Base-by-base conservation (phyloP, 30 jellyfish, hydroid and myxozoan genomes). In the Aurelia aurita complex sp. Pacific region DNA sequence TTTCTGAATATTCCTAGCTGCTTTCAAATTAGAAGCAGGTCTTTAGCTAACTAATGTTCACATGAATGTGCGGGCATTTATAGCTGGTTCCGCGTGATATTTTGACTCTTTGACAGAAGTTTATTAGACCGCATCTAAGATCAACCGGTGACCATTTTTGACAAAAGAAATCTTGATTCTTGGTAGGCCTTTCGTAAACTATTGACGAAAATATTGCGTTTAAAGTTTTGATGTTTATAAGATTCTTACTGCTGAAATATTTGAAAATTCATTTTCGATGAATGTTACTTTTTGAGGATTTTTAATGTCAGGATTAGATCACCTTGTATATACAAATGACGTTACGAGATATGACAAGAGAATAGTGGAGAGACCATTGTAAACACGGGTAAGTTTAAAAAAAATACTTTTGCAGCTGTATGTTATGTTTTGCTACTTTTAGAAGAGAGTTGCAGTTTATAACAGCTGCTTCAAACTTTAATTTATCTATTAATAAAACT, bases 101-200 rank as follows among this genome's bases (percentile, higher is more conserved):
- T 50, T 82, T 82, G 91, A 82, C 91, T 82, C 73, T 51, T 64
- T 82, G 91, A 82, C 91, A 69, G 91, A 73, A 70, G 91, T 19
- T 82, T 59, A 63, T 85, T 32, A 59, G 91, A 70, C 84, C 91
- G 85, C 18, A 8, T 40, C 85, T 72, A 53, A 63, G 91, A 82
- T 82, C 91, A 82, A 73, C 91, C 73, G 91, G 91, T 82, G 91
- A 73, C 85, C 91, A 46, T 35, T 13, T 52, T 19, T 35, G 19
- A 50, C 81, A 61, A 72, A 55, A 70, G 85, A 42, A 50, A 55
- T 69, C 40, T 16, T 4, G 29, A 46, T 2, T 46, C 69, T 16
- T n/a, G 59, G 52, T 70, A 82, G 85, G 77, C 76, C 85, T 38
- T 38, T 74, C 33, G 64, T 74, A 6, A 16, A 46, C 14, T 46